A percentile compares a stretch with the other conserved stretches of the same genome.
Evolutionary conservation across 30 jellyfish, hydroid and myxozoan genomes (phyloP).

Genomic region (Pseudorhiza aurosa): DNA sequence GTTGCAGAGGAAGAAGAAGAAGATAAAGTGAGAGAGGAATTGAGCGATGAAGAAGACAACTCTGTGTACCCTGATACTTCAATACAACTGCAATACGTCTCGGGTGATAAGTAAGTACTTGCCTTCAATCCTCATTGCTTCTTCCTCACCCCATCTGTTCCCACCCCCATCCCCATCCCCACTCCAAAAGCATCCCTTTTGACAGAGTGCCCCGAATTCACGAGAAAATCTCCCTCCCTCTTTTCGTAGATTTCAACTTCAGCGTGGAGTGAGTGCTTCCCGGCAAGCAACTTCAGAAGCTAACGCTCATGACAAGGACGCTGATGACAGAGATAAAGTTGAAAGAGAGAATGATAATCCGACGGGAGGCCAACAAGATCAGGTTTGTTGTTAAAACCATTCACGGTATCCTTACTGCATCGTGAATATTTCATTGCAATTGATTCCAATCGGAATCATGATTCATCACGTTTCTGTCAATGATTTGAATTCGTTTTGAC

Average conservation of each 20-base stretch:
- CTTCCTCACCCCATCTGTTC: neutral
- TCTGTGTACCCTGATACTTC: slow-evolving; percentile 84
- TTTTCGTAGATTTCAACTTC: slow-evolving; percentile 79
- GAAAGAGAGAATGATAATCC: slow-evolving; percentile 48
- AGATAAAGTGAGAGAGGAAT: slow-evolving; percentile 1
- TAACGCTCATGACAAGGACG: neutral
- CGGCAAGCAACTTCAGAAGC: slow-evolving; percentile 6
- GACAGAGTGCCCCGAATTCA: no score
- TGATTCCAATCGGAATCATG: no score
- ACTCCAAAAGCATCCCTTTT: no score
- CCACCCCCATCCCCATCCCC: no score
- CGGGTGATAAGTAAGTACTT: slow-evolving; percentile 83
- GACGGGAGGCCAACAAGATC: slow-evolving; percentile 25
- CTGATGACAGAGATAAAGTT: slow-evolving; percentile 21
- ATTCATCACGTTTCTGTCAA: no score
- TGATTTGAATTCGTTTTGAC: no score
- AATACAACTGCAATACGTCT: slow-evolving; percentile 77
- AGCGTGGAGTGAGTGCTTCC: slow-evolving; percentile 38
- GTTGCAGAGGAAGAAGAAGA: neutral
- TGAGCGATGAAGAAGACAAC: slow-evolving; percentile 40
- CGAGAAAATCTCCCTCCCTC: no score
- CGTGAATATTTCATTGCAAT: no score
- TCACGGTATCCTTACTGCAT: no score
- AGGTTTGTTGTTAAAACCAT: slow-evolving; percentile 15
- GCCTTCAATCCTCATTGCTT: neutral